Percentiles rank a stretch among this genome's conserved stretches.
Evolutionary conservation across 1,140 invertebrate species (phyloP).

Genomic region (Gonatopus flavifemur): DNA sequence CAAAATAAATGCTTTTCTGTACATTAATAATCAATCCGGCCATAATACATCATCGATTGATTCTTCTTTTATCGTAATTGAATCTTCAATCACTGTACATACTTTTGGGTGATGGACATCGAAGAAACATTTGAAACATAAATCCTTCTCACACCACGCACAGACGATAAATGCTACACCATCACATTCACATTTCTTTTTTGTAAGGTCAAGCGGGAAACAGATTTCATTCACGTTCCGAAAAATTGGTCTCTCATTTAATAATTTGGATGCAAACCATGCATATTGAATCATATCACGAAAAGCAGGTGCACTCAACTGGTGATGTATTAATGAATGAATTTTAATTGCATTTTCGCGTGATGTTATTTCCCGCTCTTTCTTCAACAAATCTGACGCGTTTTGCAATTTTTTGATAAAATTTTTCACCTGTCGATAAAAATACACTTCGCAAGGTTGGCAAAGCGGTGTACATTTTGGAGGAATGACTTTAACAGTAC

Average conservation of each 20-base stretch:
- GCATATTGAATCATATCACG: conserved; percentile 17
- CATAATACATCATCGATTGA: too few species aligned
- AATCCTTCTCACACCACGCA: too few species aligned
- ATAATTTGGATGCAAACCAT: conserved; percentile 11
- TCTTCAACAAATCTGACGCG: conserved; percentile 1
- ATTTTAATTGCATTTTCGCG: conserved; percentile 18
- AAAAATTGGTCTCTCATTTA: conserved; percentile 4
- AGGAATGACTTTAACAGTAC: conserved; percentile 24
- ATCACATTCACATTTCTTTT: too few species aligned
- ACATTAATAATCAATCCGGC: too few species aligned
- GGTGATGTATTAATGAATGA: conserved; percentile 17
- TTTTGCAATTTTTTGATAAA: conserved; percentile 18
- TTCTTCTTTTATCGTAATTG: too few species aligned
- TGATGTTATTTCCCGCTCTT: conserved; percentile 3
- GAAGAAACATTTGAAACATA: too few species aligned
- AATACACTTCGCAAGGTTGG: conserved; percentile 29
- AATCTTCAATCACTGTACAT: too few species aligned
- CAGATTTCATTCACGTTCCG: too few species aligned
- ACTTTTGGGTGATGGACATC: too few species aligned
- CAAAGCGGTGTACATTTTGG: conserved; percentile 23
- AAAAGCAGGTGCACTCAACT: conserved; percentile 13
- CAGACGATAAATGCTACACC: too few species aligned
- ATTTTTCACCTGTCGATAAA: conserved; percentile 26
- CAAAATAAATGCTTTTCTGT: too few species aligned
- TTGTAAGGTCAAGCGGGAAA: too few species aligned